A percentile compares a stretch with the other conserved stretches of the same genome.
Evolutionary conservation across 2,888 invertebrate species (phyloP).

Genomic region (Gymnoscelis rufifasciata): DNA sequence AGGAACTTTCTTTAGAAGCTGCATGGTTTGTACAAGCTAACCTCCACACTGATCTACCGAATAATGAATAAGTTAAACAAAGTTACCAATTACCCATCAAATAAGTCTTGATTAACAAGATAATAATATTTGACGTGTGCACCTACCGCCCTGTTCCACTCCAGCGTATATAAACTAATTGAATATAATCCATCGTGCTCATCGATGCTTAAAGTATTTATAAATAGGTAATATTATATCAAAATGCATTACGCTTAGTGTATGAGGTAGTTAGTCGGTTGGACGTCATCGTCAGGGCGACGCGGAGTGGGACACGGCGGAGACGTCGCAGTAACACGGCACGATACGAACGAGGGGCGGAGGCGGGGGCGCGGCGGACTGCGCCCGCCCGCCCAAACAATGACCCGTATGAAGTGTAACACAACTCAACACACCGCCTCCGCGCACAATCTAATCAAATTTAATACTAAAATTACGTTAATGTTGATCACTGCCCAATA

Average conservation of each 20-base stretch:
- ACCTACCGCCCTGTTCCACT: slow-evolving; percentile 35
- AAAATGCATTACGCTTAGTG: not conserved
- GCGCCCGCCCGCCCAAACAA: slow-evolving; percentile 61
- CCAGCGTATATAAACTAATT: slow-evolving; percentile 21
- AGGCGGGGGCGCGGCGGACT: slow-evolving; percentile 53
- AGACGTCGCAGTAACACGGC: slow-evolving; percentile 59
- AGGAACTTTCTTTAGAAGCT: slow-evolving; percentile 80
- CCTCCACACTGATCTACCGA: slow-evolving; percentile 76
- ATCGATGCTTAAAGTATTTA: not conserved
- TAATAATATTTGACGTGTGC: slow-evolving; percentile 43
- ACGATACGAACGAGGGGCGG: slow-evolving; percentile 60
- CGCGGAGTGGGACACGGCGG: slow-evolving; percentile 40
- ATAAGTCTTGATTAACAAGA: slow-evolving; percentile 63
- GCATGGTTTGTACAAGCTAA: slow-evolving; percentile 79
- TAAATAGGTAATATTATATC: too few relatives aligned
- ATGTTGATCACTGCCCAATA: slow-evolving; percentile 79
- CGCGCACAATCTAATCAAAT: slow-evolving; percentile 70
- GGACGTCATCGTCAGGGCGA: slow-evolving; percentile 1
- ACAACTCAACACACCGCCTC: slow-evolving; percentile 66
- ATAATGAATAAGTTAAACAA: slow-evolving; percentile 69
- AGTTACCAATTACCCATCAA: slow-evolving; percentile 59
- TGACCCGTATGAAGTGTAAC: slow-evolving; percentile 67
- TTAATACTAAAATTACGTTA: slow-evolving; percentile 75
- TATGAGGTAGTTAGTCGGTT: slow-evolving; percentile 23
- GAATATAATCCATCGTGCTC: not conserved